Percentiles rank a stretch among this genome's conserved stretches.
Evolutionary conservation across 1,140 invertebrate genomes (phyloP).

Genomic region (Acromyrmex charruanus): DNA sequence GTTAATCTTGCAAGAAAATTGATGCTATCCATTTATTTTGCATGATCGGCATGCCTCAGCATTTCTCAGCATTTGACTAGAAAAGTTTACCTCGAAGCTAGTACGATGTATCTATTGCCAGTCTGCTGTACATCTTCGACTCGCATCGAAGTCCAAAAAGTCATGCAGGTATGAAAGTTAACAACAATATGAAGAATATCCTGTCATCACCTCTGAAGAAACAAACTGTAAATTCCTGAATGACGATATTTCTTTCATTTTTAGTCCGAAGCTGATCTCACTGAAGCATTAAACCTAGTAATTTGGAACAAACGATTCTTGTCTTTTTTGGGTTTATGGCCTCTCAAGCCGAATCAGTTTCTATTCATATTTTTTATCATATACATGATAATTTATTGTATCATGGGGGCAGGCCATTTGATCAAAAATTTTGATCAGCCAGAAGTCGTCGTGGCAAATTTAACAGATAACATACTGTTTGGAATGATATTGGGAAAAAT

Average conservation of each 20-base stretch:
- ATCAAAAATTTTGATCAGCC: not conserved
- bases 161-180: slow-evolving; percentile 30
- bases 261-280: not conserved
- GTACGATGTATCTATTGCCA: not conserved
- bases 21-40: slow-evolving; percentile 8
- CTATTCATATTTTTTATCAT: not conserved
- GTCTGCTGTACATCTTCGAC: not conserved
- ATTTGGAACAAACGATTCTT: slow-evolving; percentile 55
- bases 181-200: not conserved
- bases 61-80: not conserved
- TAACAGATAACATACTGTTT: slow-evolving; percentile 34
- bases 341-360: slow-evolving; percentile 7
- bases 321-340: slow-evolving; percentile 41
- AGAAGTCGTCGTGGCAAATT: slow-evolving; percentile 26
- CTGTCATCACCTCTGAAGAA: too few relatives aligned
- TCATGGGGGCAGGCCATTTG: slow-evolving; percentile 21
- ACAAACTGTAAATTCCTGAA: not conserved
- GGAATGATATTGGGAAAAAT: slow-evolving; percentile 35
- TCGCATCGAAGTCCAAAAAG: not conserved
- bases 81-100: slow-evolving; percentile 38
- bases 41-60: not conserved
- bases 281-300: slow-evolving; percentile 6
- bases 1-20: slow-evolving; percentile 52
- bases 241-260: not conserved
- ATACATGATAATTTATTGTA: slow-evolving; percentile 33